phyloP scores from a whole-genome alignment of 1,140 invertebrate genomes.

The Augochlora pura region DNA sequence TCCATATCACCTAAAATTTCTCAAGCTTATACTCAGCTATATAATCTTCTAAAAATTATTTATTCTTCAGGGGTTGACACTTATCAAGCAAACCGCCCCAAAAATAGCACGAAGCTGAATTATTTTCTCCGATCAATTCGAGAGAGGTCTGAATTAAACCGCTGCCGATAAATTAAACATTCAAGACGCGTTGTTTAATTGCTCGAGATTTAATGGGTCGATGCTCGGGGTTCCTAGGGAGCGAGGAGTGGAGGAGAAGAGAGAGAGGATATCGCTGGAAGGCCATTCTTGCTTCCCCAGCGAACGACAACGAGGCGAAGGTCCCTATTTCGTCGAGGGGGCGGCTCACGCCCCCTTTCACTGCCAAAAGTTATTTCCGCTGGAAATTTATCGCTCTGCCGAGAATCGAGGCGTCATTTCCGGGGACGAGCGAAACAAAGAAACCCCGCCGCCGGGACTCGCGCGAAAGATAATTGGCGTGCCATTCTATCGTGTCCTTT shows the following conservation, averaged over 20 bases:
- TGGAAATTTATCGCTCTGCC: conserved; percentile 64
- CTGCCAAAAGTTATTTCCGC: conserved; percentile 66
- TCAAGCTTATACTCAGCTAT: too few species aligned
- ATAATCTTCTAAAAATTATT: too few species aligned
- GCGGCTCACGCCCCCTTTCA: conserved; percentile 31
- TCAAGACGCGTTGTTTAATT: too few species aligned
- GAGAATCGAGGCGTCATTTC: conserved; percentile 67
- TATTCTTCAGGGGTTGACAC: too few species aligned
- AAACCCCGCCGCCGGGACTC: conserved; percentile 42
- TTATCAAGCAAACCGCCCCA: too few species aligned
- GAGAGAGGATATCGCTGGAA: background rate
- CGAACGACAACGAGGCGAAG: background rate
- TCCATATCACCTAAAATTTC: too few species aligned
- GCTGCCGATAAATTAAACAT: too few species aligned
- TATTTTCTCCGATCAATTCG: too few species aligned
- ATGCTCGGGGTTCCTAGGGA: background rate
- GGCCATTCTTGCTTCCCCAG: conserved; percentile 15
- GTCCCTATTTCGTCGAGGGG: conserved; percentile 30
- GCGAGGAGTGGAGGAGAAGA: background rate
- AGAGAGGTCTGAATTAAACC: too few species aligned
- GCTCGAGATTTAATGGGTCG: background rate
- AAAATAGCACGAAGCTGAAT: too few species aligned
- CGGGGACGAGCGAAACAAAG: conserved; percentile 61
- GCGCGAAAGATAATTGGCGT: conserved; percentile 60
- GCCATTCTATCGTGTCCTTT: conserved; percentile 47